Conservation (phyloP, 2,113 vertebrate genomes). For the Mus pahari region DNA sequence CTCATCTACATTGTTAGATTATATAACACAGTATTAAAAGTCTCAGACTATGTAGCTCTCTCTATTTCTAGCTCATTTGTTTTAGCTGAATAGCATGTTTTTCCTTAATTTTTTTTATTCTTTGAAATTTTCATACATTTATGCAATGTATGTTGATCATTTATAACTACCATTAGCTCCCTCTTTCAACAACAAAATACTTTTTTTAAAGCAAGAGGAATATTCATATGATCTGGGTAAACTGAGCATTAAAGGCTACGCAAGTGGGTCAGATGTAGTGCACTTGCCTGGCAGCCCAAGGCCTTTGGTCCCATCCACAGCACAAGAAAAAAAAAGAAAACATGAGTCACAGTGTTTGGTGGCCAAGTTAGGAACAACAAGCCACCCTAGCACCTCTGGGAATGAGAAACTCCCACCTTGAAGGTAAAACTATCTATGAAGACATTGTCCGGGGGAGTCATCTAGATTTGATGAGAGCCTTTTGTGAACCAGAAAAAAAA, state of each 20-base stretch:
- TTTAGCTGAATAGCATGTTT: constrained; percentile 2
- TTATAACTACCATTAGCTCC: background rate
- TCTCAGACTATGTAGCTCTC: background rate
- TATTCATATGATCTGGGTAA: background rate
- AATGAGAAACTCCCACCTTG: background rate
- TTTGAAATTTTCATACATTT: background rate
- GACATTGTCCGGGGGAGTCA: background rate
- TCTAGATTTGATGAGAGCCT: background rate
- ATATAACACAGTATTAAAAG: constrained; percentile 31
- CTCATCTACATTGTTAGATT: constrained; percentile 35
- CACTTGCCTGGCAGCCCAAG: background rate
- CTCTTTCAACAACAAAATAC: background rate
- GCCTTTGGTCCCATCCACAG: background rate
- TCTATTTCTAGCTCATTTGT: background rate
- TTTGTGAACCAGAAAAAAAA: background rate
- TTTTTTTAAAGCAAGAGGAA: background rate
- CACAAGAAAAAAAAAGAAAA: background rate
- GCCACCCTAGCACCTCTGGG: too few relatives aligned
- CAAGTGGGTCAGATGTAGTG: background rate
- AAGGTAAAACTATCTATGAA: background rate
- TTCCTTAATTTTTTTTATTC: background rate
- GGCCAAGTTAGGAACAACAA: background rate
- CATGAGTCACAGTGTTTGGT: background rate
- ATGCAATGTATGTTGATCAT: background rate
- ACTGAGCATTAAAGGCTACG: background rate